Evolutionary conservation across 2,797 vertebrate species (phyloP), one percentile per base, ranked within the genome.

Genomic region (Brachyalestes nurse): DNA sequence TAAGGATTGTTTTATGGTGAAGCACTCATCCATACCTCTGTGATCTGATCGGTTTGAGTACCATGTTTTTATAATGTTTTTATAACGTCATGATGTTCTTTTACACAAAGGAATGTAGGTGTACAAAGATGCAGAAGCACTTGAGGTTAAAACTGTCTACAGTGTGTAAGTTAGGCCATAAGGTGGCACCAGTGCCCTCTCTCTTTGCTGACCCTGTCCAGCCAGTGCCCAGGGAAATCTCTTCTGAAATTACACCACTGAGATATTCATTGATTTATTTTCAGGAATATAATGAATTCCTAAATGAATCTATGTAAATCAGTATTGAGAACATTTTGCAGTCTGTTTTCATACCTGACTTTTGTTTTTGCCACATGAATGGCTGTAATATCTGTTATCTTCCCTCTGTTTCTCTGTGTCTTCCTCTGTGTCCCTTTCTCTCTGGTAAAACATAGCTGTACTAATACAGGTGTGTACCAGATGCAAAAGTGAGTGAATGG

Each of bases 391-490:
- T 23, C 6, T 69, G 34, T 42, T 55, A 9, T 40, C 19, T 16
- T 40, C 16, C 55, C 12, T 23, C 53, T 51, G 25, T 45, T 17
- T 77, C 28, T 42, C 57, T 55, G 6, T 49, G 6, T 49, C 16
- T 60, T 23, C 57, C 5, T 17, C 23, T n/a, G 1, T 17, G 19
- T 28, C 49, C 13, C 9, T 38, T 40, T 28, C 61, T 58, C 40
- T n/a, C 16, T 72, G 16, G 7, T 62, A n/a, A 72, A 53, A 65
- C 2, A 28, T 9, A 42, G 28, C 88, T 87, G 88, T 88, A 91
- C 78, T 90, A 90, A 38, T 51, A 74, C 90, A 93, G 90, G 89
- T 91, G 91, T 93, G 89, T 89, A 88, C 90, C 92, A 93, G 91
- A 93, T 93, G 92, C 90, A 90, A 88, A 87, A 90, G 88, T 85